Conservation (phyloP, 2,797 vertebrate species). For the Hippopotamyrus pictus region DNA sequence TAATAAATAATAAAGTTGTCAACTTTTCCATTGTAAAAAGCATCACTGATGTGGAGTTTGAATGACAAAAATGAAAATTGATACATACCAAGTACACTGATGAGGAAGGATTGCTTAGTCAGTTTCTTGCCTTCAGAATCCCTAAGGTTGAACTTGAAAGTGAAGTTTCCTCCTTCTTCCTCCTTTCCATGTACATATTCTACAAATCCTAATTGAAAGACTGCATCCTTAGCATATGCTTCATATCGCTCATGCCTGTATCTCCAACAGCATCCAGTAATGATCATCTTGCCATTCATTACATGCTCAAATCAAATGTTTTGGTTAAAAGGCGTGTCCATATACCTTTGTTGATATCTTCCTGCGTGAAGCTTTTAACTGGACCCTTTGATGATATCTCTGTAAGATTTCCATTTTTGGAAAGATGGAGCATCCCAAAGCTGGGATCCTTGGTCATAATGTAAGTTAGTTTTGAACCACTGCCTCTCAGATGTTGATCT, state of each 20-base stretch:
- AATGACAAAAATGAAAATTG: background rate
- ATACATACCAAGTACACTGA: constrained; percentile 74
- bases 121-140: constrained; percentile 78
- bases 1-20: background rate
- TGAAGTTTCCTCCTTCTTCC: constrained; percentile 70
- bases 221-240: background rate
- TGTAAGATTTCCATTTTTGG: constrained; percentile 40
- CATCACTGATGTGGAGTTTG: background rate
- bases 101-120: constrained; percentile 79
- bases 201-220: constrained; percentile 62
- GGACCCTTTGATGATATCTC: constrained; percentile 71
- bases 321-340: background rate
- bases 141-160: constrained; percentile 80
- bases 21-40: background rate
- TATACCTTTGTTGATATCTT: constrained; percentile 81
- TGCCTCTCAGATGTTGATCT: constrained; percentile 77
- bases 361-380: constrained; percentile 79
- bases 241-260: background rate
- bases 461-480: constrained; percentile 64
- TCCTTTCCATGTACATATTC: constrained; percentile 76
- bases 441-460: constrained; percentile 73
- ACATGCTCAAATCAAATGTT: background rate
- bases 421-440: constrained; percentile 66
- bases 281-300: background rate
- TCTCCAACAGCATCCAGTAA: background rate